Conservation (phyloP, 2,113 vertebrate genomes). For the Rhinoptilus africanus region DNA sequence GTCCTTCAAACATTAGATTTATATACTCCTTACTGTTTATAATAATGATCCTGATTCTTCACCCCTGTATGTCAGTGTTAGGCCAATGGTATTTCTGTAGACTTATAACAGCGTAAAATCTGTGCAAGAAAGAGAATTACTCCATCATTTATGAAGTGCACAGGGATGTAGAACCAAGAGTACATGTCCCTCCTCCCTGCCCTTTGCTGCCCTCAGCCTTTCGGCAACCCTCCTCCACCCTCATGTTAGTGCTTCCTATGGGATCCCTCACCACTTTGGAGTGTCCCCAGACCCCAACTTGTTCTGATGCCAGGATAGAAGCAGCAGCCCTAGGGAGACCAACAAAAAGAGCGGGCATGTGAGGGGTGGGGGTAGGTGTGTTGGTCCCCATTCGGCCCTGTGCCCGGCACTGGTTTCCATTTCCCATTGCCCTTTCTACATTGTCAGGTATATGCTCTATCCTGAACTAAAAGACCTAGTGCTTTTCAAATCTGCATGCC, state of each 20-base stretch:
- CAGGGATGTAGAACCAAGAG: not conserved
- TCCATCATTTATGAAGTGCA: not conserved
- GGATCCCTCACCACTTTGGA: not conserved
- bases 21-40: not conserved
- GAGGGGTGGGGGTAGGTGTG: rapidly evolving
- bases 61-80: not conserved
- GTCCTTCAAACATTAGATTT: not conserved
- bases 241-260: not conserved
- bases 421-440: not conserved
- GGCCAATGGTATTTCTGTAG: not conserved
- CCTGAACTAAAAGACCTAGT: not conserved
- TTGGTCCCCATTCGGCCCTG: not conserved
- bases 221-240: not conserved
- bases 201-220: not conserved
- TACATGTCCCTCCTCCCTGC: rapidly evolving
- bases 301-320: not conserved
- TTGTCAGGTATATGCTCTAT: not conserved
- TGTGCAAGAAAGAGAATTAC: not conserved
- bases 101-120: not conserved
- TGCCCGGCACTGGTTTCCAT: not conserved
- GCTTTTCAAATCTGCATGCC: not conserved
- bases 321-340: not conserved
- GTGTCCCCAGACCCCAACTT: not conserved
- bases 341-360: not conserved
- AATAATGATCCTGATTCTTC: not conserved